Evolutionary conservation across 1,140 invertebrate genomes (phyloP).

Genomic region (Trichomalopsis sarcophagae): DNA sequence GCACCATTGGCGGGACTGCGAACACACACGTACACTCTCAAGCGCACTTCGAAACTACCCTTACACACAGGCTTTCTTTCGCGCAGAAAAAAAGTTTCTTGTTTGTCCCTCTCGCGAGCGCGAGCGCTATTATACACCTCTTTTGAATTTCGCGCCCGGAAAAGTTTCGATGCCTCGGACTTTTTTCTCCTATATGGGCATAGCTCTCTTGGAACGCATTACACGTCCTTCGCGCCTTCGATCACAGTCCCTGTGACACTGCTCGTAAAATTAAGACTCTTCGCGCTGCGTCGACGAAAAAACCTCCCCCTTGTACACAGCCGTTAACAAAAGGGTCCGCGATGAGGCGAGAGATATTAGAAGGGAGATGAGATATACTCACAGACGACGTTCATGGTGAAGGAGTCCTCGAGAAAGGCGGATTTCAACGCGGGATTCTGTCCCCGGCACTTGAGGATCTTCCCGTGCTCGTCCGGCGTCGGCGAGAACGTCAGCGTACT

Average conservation of each 20-base stretch:
- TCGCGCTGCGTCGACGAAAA: constrained; percentile 13
- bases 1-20: constrained; percentile 89
- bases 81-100: too few relatives aligned
- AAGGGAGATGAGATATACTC: constrained; percentile 74
- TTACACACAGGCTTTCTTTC: too few relatives aligned
- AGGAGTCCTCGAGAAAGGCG: constrained; percentile 85
- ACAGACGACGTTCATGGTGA: constrained; percentile 91
- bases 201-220: neutral
- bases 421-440: constrained; percentile 86
- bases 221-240: too few relatives aligned
- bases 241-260: neutral
- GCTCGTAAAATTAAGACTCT: neutral
- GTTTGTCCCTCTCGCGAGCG: too few relatives aligned
- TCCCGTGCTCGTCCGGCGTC: constrained; percentile 87
- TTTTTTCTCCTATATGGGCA: too few relatives aligned
- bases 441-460: constrained; percentile 87
- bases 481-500: constrained; percentile 88
- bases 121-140: too few relatives aligned
- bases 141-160: too few relatives aligned
- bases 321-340: neutral
- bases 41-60: too few relatives aligned
- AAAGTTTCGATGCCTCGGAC: too few relatives aligned
- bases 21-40: constrained; percentile 53
- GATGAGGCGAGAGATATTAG: neutral
- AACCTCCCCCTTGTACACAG: neutral